Conservation (phyloP, 2,113 vertebrate species). For the Chloropsis hardwickii region DNA sequence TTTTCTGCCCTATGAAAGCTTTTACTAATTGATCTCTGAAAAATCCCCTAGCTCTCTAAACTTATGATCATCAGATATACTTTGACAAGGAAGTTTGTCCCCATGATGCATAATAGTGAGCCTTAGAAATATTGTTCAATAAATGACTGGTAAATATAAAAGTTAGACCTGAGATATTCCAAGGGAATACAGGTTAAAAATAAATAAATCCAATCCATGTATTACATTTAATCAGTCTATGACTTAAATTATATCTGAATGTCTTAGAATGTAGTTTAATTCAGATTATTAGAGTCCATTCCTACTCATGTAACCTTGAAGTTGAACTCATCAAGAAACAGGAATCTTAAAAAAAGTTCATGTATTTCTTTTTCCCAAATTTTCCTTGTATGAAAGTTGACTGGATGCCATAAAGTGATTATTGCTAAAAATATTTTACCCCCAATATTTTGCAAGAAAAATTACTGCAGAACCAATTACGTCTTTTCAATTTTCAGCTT, state of each 20-base stretch:
- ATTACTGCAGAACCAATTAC: neutral
- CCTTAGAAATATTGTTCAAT: neutral
- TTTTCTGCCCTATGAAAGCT: neutral
- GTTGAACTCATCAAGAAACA: neutral
- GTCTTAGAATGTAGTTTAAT: neutral
- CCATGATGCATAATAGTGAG: neutral
- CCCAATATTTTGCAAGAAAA: neutral
- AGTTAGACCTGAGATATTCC: neutral
- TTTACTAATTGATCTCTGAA: neutral
- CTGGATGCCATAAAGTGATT: neutral
- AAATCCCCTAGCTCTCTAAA: neutral
- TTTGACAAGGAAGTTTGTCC: neutral
- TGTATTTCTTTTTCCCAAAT: neutral
- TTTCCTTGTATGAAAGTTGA: neutral
- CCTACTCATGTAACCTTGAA: neutral
- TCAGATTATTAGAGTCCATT: neutral
- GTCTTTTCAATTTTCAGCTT: neutral
- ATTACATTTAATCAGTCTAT: neutral
- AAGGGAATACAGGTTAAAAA: neutral
- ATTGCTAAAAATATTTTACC: neutral
- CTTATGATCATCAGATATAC: neutral
- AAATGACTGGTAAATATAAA: neutral
- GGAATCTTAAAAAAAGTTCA: neutral
- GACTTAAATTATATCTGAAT: neutral
- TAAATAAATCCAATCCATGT: neutral